A percentile compares a stretch with the other conserved stretches of the same genome.
These are phyloP conservation scores for Panonychus citri DNA, from an alignment of 1,140 invertebrate species.

Conservation along the genomic window DNA sequence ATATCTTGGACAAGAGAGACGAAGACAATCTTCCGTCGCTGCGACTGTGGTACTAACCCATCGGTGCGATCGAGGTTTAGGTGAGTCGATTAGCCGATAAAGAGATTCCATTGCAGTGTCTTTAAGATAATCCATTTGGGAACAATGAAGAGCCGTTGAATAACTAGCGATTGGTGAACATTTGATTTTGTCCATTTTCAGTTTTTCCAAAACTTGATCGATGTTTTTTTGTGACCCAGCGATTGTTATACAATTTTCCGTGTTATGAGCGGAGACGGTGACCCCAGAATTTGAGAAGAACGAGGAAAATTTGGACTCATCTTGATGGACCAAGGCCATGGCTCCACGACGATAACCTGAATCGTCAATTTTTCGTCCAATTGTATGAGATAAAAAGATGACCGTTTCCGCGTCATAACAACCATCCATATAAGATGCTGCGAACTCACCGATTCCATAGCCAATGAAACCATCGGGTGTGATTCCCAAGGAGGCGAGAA, in stretches of 20 bases:
- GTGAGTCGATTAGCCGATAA: background rate
- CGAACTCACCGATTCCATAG: background rate
- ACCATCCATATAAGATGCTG: background rate
- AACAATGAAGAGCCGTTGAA: background rate
- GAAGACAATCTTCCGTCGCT: background rate
- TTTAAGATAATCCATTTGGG: background rate
- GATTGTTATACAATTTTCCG: background rate
- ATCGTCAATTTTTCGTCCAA: background rate
- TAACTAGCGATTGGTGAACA: background rate
- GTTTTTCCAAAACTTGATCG: background rate
- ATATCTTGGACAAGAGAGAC: background rate
- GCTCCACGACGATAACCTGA: background rate
- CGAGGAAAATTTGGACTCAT: background rate
- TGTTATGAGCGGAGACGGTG: background rate
- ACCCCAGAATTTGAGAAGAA: background rate
- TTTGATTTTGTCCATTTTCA: background rate
- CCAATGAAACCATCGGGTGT: background rate
- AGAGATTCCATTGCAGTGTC: background rate
- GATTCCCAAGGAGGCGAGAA: background rate
- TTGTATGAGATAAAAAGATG: background rate
- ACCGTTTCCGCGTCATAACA: background rate
- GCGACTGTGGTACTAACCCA: background rate
- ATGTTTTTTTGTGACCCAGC: background rate
- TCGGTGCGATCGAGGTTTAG: background rate
- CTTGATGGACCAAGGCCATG: background rate